Evolutionary conservation across 2,113 vertebrate genomes (phyloP).

Genomic region (Hiodon tergisus): DNA sequence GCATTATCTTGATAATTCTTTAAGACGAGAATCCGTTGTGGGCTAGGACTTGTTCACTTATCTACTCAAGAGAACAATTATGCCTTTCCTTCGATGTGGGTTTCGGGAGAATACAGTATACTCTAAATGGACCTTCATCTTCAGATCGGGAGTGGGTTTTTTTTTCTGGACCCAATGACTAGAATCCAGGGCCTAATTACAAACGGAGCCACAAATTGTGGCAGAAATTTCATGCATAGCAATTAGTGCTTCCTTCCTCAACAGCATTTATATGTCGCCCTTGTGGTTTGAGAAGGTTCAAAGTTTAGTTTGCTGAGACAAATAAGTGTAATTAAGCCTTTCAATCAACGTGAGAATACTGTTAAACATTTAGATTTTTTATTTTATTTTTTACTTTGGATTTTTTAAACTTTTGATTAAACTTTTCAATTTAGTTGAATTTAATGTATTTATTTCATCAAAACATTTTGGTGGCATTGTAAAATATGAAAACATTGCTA

Average conservation of each 20-base stretch:
- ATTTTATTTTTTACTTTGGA: too few species aligned
- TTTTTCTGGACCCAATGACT: neutral
- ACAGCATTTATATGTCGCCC: neutral
- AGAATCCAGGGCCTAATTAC: constrained; percentile 1
- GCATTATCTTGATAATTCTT: neutral
- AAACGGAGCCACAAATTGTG: neutral
- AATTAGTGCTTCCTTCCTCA: neutral
- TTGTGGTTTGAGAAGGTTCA: neutral
- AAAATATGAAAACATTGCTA: too few species aligned
- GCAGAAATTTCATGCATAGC: neutral
- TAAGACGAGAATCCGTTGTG: neutral
- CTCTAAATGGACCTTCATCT: neutral
- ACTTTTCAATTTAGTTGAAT: too few species aligned
- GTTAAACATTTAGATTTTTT: too few species aligned
- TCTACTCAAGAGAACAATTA: too few species aligned
- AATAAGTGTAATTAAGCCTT: neutral
- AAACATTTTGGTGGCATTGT: too few species aligned
- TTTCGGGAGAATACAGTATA: neutral
- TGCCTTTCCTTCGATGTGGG: neutral
- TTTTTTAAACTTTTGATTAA: too few species aligned
- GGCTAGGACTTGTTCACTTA: neutral
- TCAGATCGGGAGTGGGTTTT: neutral
- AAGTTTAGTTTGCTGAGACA: constrained; percentile 3
- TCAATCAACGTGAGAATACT: neutral
- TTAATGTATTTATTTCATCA: too few species aligned